Base-by-base conservation (phyloP, 2,888 invertebrate genomes). In the Cephus pygmeus region DNA sequence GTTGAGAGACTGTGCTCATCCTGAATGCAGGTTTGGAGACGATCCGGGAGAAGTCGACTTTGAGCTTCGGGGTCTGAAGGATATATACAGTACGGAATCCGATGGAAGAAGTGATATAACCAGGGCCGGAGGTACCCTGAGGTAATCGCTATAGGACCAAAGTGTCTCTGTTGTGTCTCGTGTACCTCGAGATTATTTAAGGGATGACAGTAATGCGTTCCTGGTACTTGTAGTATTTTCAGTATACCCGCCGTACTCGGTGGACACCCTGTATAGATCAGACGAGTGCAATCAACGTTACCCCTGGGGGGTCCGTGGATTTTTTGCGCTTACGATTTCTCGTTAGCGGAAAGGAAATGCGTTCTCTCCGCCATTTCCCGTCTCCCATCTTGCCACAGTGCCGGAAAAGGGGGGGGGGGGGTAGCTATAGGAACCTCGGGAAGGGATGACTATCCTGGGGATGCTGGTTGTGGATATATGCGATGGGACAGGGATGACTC, bases 291-390 rank as follows among this genome's bases (percentile, higher is more conserved):
- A 71, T 71, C 71, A 33, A 71, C 71, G 34, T 31, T 71, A 71
- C 31, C 71, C 71, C 71, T 33, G 12, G 71, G 71, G 71, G 71
- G 71, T 71, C 31, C 12, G 71, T 71, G 33, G 4, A 34, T 71
- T 71, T 71, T 71, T 71, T 71, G 31, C 71, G 71, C 33, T 34
- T 33, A 71, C 71, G 71, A 71, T 71, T 71, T 71, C 71, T 71
- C 71, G 71, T 71, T 71, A 71, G 71, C 71, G 71, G 71, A 71
- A 71, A 71, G 71, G 71, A 71, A 36, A 74, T 30, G 36, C 74
- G 34, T 74, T 74, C 34, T n/a, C 34, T 35, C 74, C 35, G 74
- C 74, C 74, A 36, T 74, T 74, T 74, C 36, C 74, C 34, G 34
- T 11, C 34, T 71, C 36, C 30, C 74, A 35, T 74, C 74, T 74